Conservation (phyloP, 2,888 invertebrate species). For the Orchesellides sinensis region DNA sequence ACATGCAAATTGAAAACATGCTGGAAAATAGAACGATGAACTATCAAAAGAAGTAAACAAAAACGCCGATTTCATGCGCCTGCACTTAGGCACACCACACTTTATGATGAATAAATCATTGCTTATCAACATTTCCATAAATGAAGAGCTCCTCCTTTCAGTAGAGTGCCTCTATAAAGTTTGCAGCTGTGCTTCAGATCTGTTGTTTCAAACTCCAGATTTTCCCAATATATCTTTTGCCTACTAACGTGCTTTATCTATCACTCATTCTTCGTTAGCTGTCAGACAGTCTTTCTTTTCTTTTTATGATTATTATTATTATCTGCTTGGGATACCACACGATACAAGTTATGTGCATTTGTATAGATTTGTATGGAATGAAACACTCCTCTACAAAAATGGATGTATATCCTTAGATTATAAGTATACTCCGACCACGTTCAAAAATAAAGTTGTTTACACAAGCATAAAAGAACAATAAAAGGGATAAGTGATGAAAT, state of each 20-base stretch:
- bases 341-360: background rate
- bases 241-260: too few relatives aligned
- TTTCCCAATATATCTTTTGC: too few relatives aligned
- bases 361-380: background rate
- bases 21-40: conserved; percentile 18
- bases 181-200: background rate
- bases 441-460: background rate
- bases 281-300: too few relatives aligned
- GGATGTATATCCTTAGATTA: background rate
- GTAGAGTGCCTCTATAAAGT: background rate
- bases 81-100: too few relatives aligned
- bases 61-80: conserved; percentile 1
- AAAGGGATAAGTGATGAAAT: background rate
- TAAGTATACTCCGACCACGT: background rate
- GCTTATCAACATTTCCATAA: background rate
- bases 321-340: too few relatives aligned
- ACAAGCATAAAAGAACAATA: background rate
- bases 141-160: background rate
- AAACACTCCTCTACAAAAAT: background rate
- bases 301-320: too few relatives aligned
- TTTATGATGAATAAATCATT: background rate
- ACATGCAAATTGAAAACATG: too few relatives aligned
- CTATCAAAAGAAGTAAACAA: conserved; percentile 1
- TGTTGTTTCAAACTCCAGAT: too few relatives aligned
- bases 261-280: too few relatives aligned